Percentiles rank a stretch among this genome's conserved stretches.
These are phyloP conservation scores for Linepithema humile DNA, from an alignment of 1,140 invertebrate species.

Conservation along the genomic window DNA sequence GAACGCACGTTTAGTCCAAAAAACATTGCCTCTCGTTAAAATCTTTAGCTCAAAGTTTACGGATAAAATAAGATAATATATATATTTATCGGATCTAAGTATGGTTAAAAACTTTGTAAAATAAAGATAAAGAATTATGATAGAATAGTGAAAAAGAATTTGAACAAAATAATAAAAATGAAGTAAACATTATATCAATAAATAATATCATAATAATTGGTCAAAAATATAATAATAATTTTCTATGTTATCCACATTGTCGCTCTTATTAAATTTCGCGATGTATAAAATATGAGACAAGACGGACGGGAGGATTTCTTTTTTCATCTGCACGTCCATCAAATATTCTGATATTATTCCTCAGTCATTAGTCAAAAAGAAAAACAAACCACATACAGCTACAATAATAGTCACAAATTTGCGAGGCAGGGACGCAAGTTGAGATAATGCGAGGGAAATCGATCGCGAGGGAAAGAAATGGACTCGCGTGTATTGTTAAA, in stretches of 20 bases:
- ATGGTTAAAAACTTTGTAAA: neutral
- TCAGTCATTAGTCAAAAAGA: neutral
- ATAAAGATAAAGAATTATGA: neutral
- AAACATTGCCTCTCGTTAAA: constrained; percentile 53
- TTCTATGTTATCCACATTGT: neutral
- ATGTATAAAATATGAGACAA: neutral
- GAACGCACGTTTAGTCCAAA: constrained; percentile 43
- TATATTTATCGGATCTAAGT: neutral
- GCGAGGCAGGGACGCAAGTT: neutral
- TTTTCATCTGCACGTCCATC: neutral
- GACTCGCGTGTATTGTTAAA: constrained; percentile 50
- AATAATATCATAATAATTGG: neutral
- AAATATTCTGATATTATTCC: neutral
- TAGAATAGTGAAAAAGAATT: neutral
- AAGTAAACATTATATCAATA: neutral
- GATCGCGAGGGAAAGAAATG: constrained; percentile 17
- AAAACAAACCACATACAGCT: neutral
- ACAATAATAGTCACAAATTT: neutral
- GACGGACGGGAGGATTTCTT: neutral
- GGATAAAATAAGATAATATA: neutral
- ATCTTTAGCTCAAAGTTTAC: no score
- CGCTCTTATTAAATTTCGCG: neutral
- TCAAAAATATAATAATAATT: neutral
- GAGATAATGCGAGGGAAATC: constrained; percentile 14
- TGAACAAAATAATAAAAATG: neutral